Base-by-base conservation (phyloP, 2,888 invertebrate species). In the Hemithea aestivaria region DNA sequence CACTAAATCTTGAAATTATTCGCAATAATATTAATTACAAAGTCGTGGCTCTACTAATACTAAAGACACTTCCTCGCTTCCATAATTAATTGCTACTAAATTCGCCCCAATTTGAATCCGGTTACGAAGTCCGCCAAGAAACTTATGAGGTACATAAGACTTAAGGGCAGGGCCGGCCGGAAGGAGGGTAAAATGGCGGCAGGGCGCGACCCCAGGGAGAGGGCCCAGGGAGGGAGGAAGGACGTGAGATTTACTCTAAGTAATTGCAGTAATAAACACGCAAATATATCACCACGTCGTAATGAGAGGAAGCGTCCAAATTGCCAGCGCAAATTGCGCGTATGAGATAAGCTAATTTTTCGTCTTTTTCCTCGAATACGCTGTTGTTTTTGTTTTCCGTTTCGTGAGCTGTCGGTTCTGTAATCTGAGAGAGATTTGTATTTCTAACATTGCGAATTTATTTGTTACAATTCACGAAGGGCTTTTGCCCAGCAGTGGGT, bases 201-300 rank as follows among this genome's bases (percentile, higher is more conserved):
- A 78, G 83, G 83, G 84, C 80, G 73, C 83, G 80, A 83, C 83
- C 83, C 84, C 81, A 74, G 69, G 63, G 54, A 48, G 49, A 48
- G 48, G 55, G 51, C 66, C 68, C 8, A 66, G 62, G 62, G 70
- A 55, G 71, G 72, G 68, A 81, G 87, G 85, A 87, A 87, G 87
- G 85, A 87, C 83, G 85, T 80, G 83, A 87, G 87, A 87, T 87
- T 87, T 87, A 87, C 87, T 87, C 85, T 88, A 88, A 88, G 87
- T 88, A 88, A 88, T 88, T 88, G 87, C 87, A 81, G 87, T 88
- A 87, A 87, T 88, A 87, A 87, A 87, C 85, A 84, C 83, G 84
- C 80, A 85, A 83, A 87, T 87, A 87, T 87, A 87, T 87, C 87
- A 87, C 82, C 75, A 66, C 82, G 70, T 77, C 73, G 85, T 85